A percentile compares a stretch with the other conserved stretches of the same genome.
These are phyloP conservation scores for Notoglanidium macrostoma DNA, from an alignment of 2,797 vertebrate genomes.

Conservation along the genomic window DNA sequence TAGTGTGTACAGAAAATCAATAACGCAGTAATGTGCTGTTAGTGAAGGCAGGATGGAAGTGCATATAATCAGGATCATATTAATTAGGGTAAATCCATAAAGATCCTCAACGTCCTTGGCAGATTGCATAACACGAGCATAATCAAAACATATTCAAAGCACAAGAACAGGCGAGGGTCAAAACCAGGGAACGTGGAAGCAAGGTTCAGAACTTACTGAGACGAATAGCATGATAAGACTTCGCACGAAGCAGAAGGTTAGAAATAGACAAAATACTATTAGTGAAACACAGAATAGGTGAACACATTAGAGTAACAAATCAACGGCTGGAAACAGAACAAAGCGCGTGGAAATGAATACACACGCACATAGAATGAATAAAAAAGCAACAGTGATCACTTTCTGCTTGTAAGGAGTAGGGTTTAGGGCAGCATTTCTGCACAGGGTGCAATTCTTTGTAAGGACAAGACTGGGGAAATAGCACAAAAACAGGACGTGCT, in stretches of 20 bases:
- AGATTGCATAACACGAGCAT: background rate
- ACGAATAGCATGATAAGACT: background rate
- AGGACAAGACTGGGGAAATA: background rate
- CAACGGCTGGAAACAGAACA: background rate
- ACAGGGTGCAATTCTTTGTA: background rate
- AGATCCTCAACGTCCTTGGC: background rate
- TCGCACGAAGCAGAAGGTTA: background rate
- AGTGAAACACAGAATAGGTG: background rate
- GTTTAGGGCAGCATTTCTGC: background rate
- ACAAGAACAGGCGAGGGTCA: background rate
- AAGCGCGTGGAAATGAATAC: background rate
- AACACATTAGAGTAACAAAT: no score
- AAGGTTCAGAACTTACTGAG: no score
- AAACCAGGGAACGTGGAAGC: background rate
- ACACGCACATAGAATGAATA: no score
- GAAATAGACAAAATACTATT: background rate
- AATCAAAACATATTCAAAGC: background rate
- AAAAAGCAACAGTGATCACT: background rate
- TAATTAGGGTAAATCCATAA: background rate
- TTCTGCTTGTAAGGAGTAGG: background rate
- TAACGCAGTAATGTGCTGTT: background rate
- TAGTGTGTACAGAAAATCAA: background rate
- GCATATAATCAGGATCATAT: background rate
- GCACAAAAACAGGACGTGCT: background rate
- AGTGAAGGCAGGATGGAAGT: background rate